Conservation (phyloP, 2,797 vertebrate species). For the Sebastes oblongus region DNA sequence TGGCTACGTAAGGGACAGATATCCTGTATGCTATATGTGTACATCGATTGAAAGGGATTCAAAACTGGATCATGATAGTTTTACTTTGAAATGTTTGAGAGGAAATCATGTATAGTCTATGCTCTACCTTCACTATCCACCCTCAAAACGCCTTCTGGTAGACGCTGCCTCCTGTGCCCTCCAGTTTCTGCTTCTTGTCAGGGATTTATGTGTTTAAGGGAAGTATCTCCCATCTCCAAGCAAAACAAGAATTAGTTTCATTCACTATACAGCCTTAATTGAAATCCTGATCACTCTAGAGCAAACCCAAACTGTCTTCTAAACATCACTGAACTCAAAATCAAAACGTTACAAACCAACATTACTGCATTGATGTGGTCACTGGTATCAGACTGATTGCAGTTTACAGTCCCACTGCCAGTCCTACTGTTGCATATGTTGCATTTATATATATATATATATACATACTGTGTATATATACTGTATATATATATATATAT, state of each 20-base stretch:
- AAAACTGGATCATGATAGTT: not conserved
- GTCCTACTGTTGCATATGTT: too few relatives aligned
- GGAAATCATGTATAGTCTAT: not conserved
- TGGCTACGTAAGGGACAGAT: too few relatives aligned
- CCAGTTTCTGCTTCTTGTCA: not conserved
- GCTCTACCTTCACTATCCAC: not conserved
- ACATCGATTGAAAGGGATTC: not conserved
- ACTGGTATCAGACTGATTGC: not conserved
- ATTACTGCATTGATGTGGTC: not conserved
- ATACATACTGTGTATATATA: too few relatives aligned
- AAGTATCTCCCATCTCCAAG: not conserved
- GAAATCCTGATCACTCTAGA: not conserved
- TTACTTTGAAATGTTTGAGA: conserved; percentile 18
- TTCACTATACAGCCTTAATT: not conserved
- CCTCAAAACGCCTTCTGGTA: not conserved
- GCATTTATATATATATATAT: too few relatives aligned
- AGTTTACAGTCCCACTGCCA: not conserved
- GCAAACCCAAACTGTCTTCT: not conserved
- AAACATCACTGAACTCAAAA: not conserved
- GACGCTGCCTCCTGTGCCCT: not conserved
- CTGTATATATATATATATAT: too few relatives aligned
- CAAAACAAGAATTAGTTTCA: not conserved
- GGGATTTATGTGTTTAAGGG: not conserved
- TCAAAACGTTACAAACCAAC: not conserved
- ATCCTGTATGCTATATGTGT: not conserved